Percentiles rank a stretch among this genome's conserved stretches.
Evolutionary conservation across 1,140 invertebrate species (phyloP).

Genomic region (Aleiodes sp.): DNA sequence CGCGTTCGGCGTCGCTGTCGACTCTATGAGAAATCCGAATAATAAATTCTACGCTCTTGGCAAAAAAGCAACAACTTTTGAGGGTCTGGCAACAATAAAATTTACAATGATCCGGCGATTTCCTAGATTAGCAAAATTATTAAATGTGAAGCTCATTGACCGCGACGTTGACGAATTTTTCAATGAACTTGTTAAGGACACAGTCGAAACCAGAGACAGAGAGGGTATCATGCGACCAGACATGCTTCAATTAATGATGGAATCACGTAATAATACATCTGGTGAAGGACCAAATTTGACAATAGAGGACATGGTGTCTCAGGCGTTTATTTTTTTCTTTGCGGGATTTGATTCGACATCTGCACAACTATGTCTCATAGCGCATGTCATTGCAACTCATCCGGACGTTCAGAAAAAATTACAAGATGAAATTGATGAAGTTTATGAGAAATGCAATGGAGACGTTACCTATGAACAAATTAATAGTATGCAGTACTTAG

Average conservation of each 20-base stretch:
- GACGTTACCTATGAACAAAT: slow-evolving; percentile 45
- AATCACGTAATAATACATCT: too few species aligned
- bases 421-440: too few species aligned
- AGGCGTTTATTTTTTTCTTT: slow-evolving; percentile 58
- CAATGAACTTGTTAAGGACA: slow-evolving; percentile 37
- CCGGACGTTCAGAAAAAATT: slow-evolving; percentile 65
- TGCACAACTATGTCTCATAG: slow-evolving; percentile 50
- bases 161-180: slow-evolving; percentile 42
- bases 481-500: too few species aligned
- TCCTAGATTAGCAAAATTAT: slow-evolving; percentile 28
- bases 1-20: slow-evolving; percentile 56
- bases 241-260: too few species aligned
- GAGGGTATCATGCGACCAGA: too few species aligned
- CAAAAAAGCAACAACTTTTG: slow-evolving; percentile 45
- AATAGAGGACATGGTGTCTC: slow-evolving; percentile 40
- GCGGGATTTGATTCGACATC: slow-evolving; percentile 60
- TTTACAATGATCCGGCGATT: slow-evolving; percentile 25
- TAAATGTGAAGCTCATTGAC: slow-evolving; percentile 30
- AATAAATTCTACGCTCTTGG: slow-evolving; percentile 56
- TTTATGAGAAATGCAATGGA: too few species aligned
- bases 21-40: slow-evolving; percentile 54
- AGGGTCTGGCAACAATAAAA: slow-evolving; percentile 30
- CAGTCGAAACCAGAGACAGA: slow-evolving; percentile 39
- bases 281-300: slow-evolving; percentile 51
- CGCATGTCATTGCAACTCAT: slow-evolving; percentile 66